Conservation (phyloP, 2,113 vertebrate genomes). For the Petroica traversi region DNA sequence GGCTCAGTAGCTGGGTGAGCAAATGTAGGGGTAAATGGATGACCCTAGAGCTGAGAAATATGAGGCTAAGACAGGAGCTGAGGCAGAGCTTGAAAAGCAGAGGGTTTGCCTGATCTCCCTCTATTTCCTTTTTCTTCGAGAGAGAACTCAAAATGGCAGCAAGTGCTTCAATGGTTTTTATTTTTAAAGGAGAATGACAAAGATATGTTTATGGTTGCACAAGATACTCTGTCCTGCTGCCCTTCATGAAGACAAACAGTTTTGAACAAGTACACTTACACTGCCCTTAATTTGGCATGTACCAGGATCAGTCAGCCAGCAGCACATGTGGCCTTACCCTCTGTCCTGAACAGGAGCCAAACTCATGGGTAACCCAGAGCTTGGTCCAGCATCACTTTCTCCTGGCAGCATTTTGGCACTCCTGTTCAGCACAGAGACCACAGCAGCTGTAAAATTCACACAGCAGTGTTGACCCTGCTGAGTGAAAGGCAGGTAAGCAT, state of each 20-base stretch:
- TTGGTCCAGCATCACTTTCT: neutral
- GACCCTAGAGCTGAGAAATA: neutral
- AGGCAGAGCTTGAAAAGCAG: neutral
- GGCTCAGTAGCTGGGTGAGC: neutral
- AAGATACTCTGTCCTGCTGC: neutral
- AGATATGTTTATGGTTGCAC: neutral
- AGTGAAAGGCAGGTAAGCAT: neutral
- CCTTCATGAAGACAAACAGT: neutral
- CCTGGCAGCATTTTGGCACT: neutral
- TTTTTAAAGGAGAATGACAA: neutral
- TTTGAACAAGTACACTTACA: neutral
- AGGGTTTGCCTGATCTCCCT: neutral
- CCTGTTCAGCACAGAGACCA: neutral
- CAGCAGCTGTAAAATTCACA: neutral
- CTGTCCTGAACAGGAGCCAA: neutral
- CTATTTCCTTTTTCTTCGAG: neutral
- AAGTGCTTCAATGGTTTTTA: neutral
- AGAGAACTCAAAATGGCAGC: neutral
- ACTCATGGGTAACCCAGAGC: neutral
- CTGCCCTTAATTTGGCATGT: neutral
- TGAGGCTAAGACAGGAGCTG: neutral
- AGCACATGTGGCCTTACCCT: neutral
- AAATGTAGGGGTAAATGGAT: neutral
- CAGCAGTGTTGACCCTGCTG: neutral
- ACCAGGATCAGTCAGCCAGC: neutral